These are phyloP conservation scores for Danio choprae DNA, from an alignment of 2,797 vertebrate species.

Conservation along the genomic window DNA sequence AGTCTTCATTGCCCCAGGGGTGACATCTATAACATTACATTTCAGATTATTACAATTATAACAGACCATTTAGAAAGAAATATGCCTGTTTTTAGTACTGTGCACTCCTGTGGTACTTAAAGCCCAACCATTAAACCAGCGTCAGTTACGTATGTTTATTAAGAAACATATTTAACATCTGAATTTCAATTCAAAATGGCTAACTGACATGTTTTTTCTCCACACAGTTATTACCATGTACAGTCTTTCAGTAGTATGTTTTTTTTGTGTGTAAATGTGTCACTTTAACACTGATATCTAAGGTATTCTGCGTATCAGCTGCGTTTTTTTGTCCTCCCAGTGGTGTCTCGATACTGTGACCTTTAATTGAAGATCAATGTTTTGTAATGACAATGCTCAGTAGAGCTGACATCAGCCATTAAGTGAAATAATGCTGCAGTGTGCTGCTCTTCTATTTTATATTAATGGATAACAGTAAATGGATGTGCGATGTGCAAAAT, in stretches of 20 bases:
- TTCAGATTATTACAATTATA: background rate
- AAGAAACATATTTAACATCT: background rate
- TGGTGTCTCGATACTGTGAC: background rate
- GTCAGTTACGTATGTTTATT: background rate
- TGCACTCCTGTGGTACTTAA: background rate
- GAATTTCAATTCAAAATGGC: background rate
- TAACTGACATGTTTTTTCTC: background rate
- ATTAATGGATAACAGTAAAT: background rate
- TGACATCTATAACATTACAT: background rate
- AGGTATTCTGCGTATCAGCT: background rate
- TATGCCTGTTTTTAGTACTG: background rate
- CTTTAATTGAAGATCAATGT: slow-evolving; percentile 22
- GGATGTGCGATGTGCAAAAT: background rate
- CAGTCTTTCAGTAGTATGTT: background rate
- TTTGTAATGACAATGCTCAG: slow-evolving; percentile 8
- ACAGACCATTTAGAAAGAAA: background rate
- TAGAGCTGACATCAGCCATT: background rate
- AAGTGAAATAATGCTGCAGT: background rate
- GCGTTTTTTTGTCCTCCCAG: background rate
- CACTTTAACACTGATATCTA: background rate
- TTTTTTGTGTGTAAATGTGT: background rate
- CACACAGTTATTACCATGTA: background rate
- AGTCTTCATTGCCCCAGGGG: background rate
- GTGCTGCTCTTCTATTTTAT: background rate
- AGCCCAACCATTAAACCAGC: background rate